These are phyloP conservation scores for Bucco capensis DNA, from an alignment of 2,113 vertebrate genomes.

Conservation along the genomic window DNA sequence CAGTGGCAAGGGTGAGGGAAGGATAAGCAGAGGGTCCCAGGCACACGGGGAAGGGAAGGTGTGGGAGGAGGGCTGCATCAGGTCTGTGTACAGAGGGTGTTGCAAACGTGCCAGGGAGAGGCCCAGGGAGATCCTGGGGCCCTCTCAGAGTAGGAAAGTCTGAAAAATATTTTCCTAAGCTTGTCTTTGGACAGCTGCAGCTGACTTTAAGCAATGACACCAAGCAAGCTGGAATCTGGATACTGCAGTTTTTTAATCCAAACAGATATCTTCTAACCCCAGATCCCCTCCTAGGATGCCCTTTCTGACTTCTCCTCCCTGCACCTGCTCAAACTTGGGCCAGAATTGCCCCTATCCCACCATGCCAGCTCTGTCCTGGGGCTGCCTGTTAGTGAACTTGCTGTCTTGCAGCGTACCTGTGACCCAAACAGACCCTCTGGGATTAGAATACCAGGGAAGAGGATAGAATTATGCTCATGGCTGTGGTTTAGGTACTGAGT, in stretches of 20 bases:
- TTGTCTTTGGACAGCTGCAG: slow-evolving; percentile 64
- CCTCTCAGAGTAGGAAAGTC: slow-evolving; percentile 60
- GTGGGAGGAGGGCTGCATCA: slow-evolving; percentile 44
- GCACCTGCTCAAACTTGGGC: neutral
- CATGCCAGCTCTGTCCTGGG: neutral
- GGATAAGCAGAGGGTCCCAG: neutral
- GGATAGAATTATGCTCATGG: neutral
- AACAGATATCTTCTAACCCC: slow-evolving; percentile 34
- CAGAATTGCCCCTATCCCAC: neutral
- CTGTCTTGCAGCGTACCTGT: neutral
- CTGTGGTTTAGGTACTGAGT: neutral
- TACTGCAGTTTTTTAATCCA: slow-evolving; percentile 19
- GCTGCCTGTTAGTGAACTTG: neutral
- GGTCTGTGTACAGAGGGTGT: slow-evolving; percentile 45
- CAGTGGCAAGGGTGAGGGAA: neutral
- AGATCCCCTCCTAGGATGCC: neutral
- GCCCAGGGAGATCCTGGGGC: slow-evolving; percentile 63
- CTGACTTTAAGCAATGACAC: slow-evolving; percentile 47
- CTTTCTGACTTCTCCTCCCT: slow-evolving; percentile 7
- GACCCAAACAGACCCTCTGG: neutral
- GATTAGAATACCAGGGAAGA: neutral
- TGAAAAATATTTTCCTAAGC: slow-evolving; percentile 70
- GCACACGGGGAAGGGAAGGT: neutral
- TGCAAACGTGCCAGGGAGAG: slow-evolving; percentile 62
- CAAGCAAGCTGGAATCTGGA: slow-evolving; percentile 41